Evolutionary conservation across 1,140 invertebrate species (phyloP), one percentile per base, ranked within the genome.

Genomic region (Vollenhovia emeryi): DNA sequence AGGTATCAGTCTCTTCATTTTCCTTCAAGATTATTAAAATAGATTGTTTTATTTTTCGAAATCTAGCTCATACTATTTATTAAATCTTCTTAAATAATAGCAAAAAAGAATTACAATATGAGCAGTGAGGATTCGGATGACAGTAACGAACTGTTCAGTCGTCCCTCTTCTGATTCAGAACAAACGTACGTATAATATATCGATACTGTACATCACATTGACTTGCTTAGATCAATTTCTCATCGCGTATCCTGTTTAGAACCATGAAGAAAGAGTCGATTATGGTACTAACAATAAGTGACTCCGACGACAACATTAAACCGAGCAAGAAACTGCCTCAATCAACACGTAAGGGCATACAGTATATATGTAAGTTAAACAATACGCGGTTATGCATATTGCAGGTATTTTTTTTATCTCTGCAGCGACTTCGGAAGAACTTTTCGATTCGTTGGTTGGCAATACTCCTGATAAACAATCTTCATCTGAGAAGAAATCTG

Each of bases 371-470:
- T 48, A 57, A 45, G 1, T 78, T 55, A 80, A n/a, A 45, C 2
- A 55, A 40, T n/a, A n/a, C 60, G 33, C 15, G n/a, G 13, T 15
- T 66, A n/a, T n/a, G n/a, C n/a, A n/a, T n/a, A 36, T 71, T 45
- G 50, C 27, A 59, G 4, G 84, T 75, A 76, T 85, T 85, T 73
- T 6, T n/a, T 79, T 75, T 33, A 43, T 71, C 2, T 40, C 5
- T 89, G 66, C 62, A 94, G 93, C 90, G 52, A 94, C 92, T 86
- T 94, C 93, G 0, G 94, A 95, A 79, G 93, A 95, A 89, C 88
- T 95, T 18, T 95, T 95, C 52, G 94, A 95, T 84, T 94, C 94
- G 7, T 85, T 95, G n/a, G 78, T 94, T 24, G 91, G 91, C n/a
- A 92, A 86, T 69, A 90, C 93, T 15, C 71, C 88, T 8, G 90